These are phyloP conservation scores for Pachyuromys duprasi DNA, from an alignment of 2,797 vertebrate genomes.

Conservation along the genomic window DNA sequence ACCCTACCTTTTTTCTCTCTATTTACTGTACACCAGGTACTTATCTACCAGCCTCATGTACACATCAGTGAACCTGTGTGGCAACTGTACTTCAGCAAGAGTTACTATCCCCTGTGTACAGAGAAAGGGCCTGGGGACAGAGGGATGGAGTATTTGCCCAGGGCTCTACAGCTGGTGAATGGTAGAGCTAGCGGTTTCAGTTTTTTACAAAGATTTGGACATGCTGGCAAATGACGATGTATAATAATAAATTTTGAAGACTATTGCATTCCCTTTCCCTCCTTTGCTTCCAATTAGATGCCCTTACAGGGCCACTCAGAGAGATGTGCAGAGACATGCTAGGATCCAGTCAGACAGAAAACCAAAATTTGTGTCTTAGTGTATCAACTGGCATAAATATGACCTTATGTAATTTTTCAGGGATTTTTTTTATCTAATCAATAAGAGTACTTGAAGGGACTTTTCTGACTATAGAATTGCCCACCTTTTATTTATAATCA, in stretches of 20 bases:
- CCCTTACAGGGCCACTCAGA: background rate
- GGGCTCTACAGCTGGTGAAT: background rate
- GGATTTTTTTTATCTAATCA: background rate
- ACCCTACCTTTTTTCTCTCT: background rate
- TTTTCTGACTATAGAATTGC: background rate
- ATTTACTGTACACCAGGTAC: background rate
- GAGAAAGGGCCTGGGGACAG: conserved; percentile 7
- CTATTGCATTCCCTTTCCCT: background rate
- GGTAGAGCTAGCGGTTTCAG: background rate
- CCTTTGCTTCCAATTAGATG: background rate
- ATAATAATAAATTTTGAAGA: conserved; percentile 35
- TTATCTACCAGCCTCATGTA: background rate
- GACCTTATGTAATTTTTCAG: background rate
- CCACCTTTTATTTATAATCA: background rate
- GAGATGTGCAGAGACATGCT: background rate
- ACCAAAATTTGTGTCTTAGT: background rate
- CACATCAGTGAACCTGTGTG: background rate
- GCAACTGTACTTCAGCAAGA: background rate
- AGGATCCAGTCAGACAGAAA: background rate
- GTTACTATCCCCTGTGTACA: background rate
- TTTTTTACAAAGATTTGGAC: background rate
- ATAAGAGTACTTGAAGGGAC: background rate
- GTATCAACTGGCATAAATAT: background rate
- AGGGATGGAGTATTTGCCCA: background rate
- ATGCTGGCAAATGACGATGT: background rate